These are phyloP conservation scores for Triplophysa tibetana DNA, from an alignment of 2,113 vertebrate species.

Conservation along the genomic window DNA sequence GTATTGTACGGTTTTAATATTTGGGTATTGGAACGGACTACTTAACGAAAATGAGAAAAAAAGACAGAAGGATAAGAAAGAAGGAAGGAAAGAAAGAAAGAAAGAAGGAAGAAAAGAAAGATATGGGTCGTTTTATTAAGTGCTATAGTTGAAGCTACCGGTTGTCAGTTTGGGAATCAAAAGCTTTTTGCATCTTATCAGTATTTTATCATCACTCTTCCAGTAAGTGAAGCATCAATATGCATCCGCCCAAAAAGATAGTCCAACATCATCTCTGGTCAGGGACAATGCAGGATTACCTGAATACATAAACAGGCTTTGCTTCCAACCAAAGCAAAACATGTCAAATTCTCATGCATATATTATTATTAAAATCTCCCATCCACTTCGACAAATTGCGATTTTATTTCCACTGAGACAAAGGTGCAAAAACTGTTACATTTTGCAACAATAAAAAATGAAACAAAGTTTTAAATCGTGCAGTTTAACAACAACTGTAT, in stretches of 20 bases:
- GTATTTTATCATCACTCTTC: conserved; percentile 64
- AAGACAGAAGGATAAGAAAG: too few species aligned
- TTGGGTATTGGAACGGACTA: not conserved
- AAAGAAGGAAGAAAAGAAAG: not conserved
- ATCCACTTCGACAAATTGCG: not conserved
- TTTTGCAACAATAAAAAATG: conserved; percentile 18
- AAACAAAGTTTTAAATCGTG: not conserved
- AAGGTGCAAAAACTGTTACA: conserved; percentile 1
- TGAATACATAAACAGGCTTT: not conserved
- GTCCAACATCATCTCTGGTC: conserved; percentile 10
- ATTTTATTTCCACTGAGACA: not conserved
- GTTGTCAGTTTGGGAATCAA: not conserved
- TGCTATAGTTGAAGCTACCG: not conserved
- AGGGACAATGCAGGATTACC: not conserved
- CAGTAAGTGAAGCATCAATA: conserved; percentile 61
- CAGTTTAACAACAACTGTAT: not conserved
- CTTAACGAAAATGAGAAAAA: not conserved
- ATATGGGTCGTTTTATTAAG: not conserved
- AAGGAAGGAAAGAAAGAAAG: not conserved
- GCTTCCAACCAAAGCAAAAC: not conserved
- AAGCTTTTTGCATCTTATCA: conserved; percentile 14
- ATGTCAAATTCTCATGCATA: not conserved
- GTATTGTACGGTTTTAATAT: too few species aligned
- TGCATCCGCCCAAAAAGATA: conserved; percentile 55
- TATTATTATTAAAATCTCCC: not conserved